These are phyloP conservation scores for Astyanax mexicanus DNA, from an alignment of 2,797 vertebrate species.

Conservation along the genomic window DNA sequence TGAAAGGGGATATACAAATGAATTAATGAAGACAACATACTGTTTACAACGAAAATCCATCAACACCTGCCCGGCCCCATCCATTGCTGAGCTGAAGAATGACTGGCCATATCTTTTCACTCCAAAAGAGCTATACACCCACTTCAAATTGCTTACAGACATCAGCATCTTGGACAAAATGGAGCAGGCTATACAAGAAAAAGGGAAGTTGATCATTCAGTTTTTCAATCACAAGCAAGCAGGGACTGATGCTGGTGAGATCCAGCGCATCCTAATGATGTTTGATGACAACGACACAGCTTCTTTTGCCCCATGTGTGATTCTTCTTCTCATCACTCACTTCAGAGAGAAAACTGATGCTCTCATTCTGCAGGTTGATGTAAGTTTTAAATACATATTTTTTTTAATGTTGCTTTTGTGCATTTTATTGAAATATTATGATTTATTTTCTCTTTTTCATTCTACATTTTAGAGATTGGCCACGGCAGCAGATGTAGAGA, in stretches of 20 bases:
- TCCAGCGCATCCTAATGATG: conserved; percentile 23
- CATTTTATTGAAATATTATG: neutral
- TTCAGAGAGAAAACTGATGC: neutral
- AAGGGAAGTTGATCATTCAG: conserved; percentile 41
- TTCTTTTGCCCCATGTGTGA: conserved; percentile 21
- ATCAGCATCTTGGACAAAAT: conserved; percentile 33
- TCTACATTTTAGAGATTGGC: neutral
- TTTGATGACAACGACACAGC: conserved; percentile 24
- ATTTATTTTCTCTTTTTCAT: neutral
- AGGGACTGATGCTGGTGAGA: conserved; percentile 25
- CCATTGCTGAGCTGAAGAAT: conserved; percentile 8
- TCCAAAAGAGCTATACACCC: conserved; percentile 25
- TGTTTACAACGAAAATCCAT: neutral
- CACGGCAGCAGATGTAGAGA: conserved; percentile 4
- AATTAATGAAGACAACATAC: conserved; percentile 29
- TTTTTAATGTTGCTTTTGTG: neutral
- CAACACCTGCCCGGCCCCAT: neutral
- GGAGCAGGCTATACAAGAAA: conserved; percentile 43
- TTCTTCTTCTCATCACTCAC: conserved; percentile 9
- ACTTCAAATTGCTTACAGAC: conserved; percentile 44
- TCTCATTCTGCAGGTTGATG: neutral
- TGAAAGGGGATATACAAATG: conserved; percentile 35
- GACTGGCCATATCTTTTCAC: conserved; percentile 43
- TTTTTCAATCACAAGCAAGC: too few species aligned
- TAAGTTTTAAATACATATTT: neutral